These are phyloP conservation scores for Heliconius ethilla DNA, from an alignment of 2,888 invertebrate species.

Conservation along the genomic window DNA sequence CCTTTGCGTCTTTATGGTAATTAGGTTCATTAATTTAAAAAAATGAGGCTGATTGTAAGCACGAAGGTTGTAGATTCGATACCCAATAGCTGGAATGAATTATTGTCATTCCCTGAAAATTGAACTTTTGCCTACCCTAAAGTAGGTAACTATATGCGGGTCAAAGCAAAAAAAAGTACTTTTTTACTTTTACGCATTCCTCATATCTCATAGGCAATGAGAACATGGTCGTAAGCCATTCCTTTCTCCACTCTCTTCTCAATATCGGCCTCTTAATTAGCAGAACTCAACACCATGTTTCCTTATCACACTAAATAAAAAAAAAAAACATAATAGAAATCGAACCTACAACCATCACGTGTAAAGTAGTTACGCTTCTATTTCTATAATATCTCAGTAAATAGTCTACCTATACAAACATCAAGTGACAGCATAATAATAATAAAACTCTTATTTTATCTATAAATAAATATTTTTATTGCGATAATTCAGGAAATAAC, in stretches of 20 bases:
- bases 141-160: no score
- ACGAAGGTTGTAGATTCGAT: background rate
- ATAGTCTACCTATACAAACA: background rate
- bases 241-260: background rate
- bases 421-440: background rate
- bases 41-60: background rate
- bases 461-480: slow-evolving; percentile 36
- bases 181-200: background rate
- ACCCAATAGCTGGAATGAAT: background rate
- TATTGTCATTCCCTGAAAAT: no score
- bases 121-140: no score
- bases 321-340: background rate
- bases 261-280: background rate
- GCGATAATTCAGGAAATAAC: slow-evolving; percentile 31
- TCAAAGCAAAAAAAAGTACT: background rate
- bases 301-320: background rate
- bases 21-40: background rate
- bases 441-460: background rate
- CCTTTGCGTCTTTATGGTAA: slow-evolving; percentile 4
- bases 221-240: no score
- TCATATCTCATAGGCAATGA: background rate
- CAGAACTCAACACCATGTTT: background rate
- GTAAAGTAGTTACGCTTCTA: no score
- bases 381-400: background rate
- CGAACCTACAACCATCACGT: no score